phyloP scores from a whole-genome alignment of 1,140 invertebrate genomes.

The Drosophila bifasciata region DNA sequence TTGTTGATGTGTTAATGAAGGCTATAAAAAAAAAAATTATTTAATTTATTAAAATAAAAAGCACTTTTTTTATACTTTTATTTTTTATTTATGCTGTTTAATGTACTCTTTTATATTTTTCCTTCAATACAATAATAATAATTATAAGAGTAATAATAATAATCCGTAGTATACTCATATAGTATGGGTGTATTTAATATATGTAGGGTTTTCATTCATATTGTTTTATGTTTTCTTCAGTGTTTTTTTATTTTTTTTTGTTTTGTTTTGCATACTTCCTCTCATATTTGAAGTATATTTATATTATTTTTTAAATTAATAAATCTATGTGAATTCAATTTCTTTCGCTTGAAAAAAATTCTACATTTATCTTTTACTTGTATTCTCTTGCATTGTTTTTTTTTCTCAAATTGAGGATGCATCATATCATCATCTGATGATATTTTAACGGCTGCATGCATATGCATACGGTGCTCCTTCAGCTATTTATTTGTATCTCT shows the following conservation, averaged over 20 bases:
- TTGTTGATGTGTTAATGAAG: too few species aligned
- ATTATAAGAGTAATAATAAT: conserved; percentile 82
- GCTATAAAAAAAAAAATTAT: too few species aligned
- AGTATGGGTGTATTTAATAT: conserved; percentile 82
- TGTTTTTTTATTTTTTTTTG: conserved; percentile 45
- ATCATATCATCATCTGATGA: conserved; percentile 14
- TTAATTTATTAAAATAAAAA: conserved; percentile 6
- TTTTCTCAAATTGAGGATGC: conserved; percentile 60
- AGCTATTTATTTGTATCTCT: conserved; percentile 39
- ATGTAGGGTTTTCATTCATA: conserved; percentile 47
- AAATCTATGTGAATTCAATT: conserved; percentile 78
- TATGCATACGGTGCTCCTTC: conserved; percentile 37
- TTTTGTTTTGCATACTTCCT: conserved; percentile 62
- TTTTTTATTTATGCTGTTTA: conserved; percentile 80
- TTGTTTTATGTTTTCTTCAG: conserved; percentile 52
- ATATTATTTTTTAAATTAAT: conserved; percentile 81
- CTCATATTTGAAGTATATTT: conserved; percentile 77
- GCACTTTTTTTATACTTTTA: conserved; percentile 5
- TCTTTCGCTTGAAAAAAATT: conserved; percentile 77
- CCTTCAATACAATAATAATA: conserved; percentile 80
- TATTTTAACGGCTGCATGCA: conserved; percentile 55
- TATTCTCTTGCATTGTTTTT: conserved; percentile 43
- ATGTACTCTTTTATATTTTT: conserved; percentile 80
- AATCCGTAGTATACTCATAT: conserved; percentile 71
- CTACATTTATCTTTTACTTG: conserved; percentile 50